Evolutionary conservation across 2,888 invertebrate genomes (phyloP).

Genomic region (Caenorhabditis zanzibari): DNA sequence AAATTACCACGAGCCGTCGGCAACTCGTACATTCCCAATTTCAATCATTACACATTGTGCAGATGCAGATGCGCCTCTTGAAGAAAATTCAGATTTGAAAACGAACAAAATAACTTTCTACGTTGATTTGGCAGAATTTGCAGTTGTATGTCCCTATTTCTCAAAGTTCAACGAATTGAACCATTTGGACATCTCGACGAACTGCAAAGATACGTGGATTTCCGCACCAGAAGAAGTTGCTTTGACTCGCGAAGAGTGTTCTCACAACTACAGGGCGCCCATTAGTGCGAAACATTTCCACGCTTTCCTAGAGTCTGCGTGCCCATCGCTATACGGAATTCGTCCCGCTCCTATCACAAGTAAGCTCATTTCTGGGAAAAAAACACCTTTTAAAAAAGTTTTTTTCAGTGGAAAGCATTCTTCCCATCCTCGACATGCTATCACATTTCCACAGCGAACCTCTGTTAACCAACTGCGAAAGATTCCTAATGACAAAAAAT

Average conservation of each 20-base stretch:
- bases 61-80: background rate
- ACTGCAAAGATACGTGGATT: constrained; percentile 40
- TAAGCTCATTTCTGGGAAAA: background rate
- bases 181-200: constrained; percentile 39
- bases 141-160: constrained; percentile 31
- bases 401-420: constrained; percentile 44
- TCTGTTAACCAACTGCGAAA: constrained; percentile 60
- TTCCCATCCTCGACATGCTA: constrained; percentile 51
- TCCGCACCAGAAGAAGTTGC: constrained; percentile 7
- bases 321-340: constrained; percentile 56
- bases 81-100: background rate
- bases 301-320: constrained; percentile 54
- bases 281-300: constrained; percentile 47
- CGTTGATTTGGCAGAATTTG: constrained; percentile 43
- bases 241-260: background rate
- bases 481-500: constrained; percentile 49
- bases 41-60: constrained; percentile 28
- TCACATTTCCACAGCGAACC: constrained; percentile 56
- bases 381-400: background rate
- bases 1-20: constrained; percentile 47
- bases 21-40: constrained; percentile 40
- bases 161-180: constrained; percentile 30
- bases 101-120: constrained; percentile 29
- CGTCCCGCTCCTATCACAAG: constrained; percentile 58
- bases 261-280: constrained; percentile 14